Conservation (phyloP, 2,113 vertebrate genomes). For the Cromileptes altivelis region DNA sequence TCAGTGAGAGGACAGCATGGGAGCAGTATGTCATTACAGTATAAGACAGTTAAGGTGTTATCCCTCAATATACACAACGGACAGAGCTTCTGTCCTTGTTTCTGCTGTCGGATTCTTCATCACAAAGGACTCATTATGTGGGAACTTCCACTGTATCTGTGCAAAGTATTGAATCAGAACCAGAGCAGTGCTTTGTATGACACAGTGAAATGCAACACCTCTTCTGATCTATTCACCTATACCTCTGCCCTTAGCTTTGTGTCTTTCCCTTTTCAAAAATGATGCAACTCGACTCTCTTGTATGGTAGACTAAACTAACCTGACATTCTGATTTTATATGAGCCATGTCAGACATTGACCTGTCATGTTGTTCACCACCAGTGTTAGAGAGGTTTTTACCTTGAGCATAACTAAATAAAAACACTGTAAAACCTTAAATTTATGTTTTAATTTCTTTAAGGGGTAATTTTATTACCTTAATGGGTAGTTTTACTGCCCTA, state of each 20-base stretch:
- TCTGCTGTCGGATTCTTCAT: not conserved
- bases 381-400: not conserved
- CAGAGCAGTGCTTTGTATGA: not conserved
- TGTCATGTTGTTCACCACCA: not conserved
- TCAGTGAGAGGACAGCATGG: not conserved
- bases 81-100: not conserved
- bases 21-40: conserved; percentile 9
- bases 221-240: not conserved
- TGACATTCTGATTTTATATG: not conserved
- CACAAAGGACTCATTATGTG: not conserved
- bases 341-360: not conserved
- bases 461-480: not conserved
- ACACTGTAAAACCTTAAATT: not conserved
- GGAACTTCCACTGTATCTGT: not conserved
- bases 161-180: not conserved
- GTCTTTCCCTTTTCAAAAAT: not conserved
- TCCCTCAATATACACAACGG: not conserved
- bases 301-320: not conserved
- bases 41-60: not conserved
- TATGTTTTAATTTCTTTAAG: not conserved
- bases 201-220: not conserved
- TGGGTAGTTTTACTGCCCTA: not conserved
- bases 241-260: not conserved
- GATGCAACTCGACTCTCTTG: not conserved
- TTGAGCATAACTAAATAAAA: not conserved